Base-by-base conservation (phyloP, 1,140 invertebrate genomes). In the Archegozetes longisetosus region DNA sequence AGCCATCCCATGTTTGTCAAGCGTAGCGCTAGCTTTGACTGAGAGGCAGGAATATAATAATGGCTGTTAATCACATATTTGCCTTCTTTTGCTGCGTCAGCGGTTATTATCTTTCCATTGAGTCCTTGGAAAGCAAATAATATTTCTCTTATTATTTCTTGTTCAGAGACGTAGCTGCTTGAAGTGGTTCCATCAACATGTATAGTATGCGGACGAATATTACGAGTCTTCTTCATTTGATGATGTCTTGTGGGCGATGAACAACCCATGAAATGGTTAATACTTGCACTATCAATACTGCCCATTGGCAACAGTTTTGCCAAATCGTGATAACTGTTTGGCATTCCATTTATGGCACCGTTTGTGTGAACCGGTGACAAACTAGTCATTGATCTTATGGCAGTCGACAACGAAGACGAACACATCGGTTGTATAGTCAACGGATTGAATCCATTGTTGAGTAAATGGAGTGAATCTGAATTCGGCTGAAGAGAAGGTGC, bases 1-100 rank as follows among this genome's bases (percentile, higher is more conserved):
- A 93, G 77, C 75, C 85, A 88, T 2, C 91, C 90, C 46, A 93
- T 76, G 69, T 92, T 87, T 2, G 84, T 80, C 9, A 94, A 72
- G 52, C 85, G 78, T 14, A 84, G 70, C 4, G 88, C 76, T 49
- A 83, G 67, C 24, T 72, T 67, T 53, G 70, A 66, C 14, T 70
- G 60, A 51, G 53, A 46, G 3, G 25, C 4, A 53, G 46, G 20
- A 47, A 62, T 51, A 46, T 49, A 14, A 61, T 62, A 61, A 23
- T 60, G 14, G 29, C 48, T 13, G 46, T 49, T 25, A 9, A 60
- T 50, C 28, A 28, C 28, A 50, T 55, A 51, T 17, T 13, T 25
- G 22, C 68, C 67, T 64, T 83, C 65, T 76, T 78, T 67, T 69
- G 78, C 74, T 12, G 76, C 67, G 68, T 86, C 82, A 64, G 81